Evolutionary conservation across 2,113 vertebrate species (phyloP), one percentile per base, ranked within the genome.

Genomic region (Corythornis vintsioides): DNA sequence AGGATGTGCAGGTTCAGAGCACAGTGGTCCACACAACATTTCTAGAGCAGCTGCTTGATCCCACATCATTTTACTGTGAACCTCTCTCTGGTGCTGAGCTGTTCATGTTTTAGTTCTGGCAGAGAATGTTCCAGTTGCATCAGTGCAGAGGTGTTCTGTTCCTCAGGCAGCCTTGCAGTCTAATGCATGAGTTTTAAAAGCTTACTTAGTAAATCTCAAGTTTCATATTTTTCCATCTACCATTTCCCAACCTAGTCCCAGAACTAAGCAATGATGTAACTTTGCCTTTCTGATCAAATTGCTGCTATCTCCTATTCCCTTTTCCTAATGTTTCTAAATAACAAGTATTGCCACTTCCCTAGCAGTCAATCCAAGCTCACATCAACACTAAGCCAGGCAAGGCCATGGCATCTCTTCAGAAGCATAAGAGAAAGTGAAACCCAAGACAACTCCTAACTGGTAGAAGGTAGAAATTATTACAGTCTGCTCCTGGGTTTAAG

Each of bases 21-120:
- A 2, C 20, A 2, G 52, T 0, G 21, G 38, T 25, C 21, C 60
- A n/a, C 43, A 13, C 56, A 24, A 10, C 0, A 0, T 11, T 45
- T 31, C 57, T 16, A 4, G 8, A 4, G 35, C 0, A 5, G 50
- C 70, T 14, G 76, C 56, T 33, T 5, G 1, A 13, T n/a, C 60
- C 26, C 38, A 16, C 33, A 2, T 28, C 35, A 43, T 13, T 16
- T 22, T 13, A 13, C 29, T 53, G 40, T 1, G 2, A 67, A 0
- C 24, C 9, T 33, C 63, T 10, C 28, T 10, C 66, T 3, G 26
- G 2, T 2, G 52, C 66, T 4, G 61, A 12, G 64, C 57, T 21
- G 60, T 1, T 55, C 2, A 0, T 53, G 43, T 6, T 57, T 66
- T 0, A 25, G 33, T 35, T 15, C 72, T 33, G 80, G 28, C 80